phyloP scores from a whole-genome alignment of 2,888 invertebrate species.

The Athalia cordata region DNA sequence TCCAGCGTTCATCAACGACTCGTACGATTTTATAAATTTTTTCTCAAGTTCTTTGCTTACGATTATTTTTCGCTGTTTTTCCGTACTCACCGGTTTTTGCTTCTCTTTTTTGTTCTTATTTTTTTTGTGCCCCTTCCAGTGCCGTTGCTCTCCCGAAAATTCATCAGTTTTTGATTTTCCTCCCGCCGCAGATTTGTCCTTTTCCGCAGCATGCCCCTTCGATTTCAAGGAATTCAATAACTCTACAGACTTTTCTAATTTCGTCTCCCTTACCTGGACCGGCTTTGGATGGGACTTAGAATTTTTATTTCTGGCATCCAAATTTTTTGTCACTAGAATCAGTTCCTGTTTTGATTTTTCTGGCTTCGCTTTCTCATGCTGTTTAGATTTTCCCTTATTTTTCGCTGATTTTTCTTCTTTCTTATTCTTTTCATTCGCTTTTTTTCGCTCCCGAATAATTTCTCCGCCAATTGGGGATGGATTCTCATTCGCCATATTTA shows the following conservation, averaged over 20 bases:
- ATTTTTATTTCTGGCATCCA: not conserved
- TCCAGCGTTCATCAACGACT: not conserved
- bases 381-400: not conserved
- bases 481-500: not conserved
- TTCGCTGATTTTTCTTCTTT: not conserved
- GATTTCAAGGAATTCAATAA: not conserved
- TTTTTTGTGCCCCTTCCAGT: not conserved
- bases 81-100: conserved; percentile 6
- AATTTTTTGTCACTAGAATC: conserved; percentile 10
- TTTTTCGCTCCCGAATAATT: conserved; percentile 16
- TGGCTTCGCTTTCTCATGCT: not conserved
- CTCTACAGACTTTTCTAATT: no score
- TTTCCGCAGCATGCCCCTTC: not conserved
- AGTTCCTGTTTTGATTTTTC: conserved; percentile 2
- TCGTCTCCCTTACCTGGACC: no score
- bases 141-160: not conserved
- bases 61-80: not conserved
- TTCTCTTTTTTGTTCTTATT: not conserved
- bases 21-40: not conserved
- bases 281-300: not conserved
- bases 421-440: not conserved
- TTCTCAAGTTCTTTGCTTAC: not conserved
- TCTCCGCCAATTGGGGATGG: conserved; percentile 22
- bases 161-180: not conserved
- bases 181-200: not conserved